Conservation (phyloP, 2,113 vertebrate species). For the Colinus virginianus region DNA sequence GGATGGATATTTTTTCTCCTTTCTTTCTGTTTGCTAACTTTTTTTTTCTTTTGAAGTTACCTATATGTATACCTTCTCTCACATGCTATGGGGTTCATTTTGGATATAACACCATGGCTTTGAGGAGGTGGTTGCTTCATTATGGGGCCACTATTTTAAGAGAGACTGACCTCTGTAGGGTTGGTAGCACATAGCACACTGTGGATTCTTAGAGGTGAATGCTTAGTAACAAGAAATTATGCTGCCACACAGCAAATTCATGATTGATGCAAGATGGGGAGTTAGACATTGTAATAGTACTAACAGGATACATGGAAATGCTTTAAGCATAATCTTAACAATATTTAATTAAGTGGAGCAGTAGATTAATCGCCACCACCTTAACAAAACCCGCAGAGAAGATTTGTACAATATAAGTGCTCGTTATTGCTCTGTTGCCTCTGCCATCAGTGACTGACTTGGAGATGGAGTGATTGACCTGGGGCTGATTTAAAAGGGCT, state of each 20-base stretch:
- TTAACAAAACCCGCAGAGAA: not conserved
- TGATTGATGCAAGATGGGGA: slow-evolving; percentile 2
- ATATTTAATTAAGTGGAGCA: slow-evolving; percentile 26
- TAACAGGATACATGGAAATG: not conserved
- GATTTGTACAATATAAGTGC: not conserved
- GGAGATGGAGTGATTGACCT: not conserved
- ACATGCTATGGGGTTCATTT: not conserved
- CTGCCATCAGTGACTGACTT: not conserved
- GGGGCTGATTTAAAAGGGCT: not conserved
- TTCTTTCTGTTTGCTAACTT: not conserved
- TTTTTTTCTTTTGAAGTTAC: no score
- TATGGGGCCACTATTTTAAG: not conserved
- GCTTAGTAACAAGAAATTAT: not conserved
- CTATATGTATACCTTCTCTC: not conserved
- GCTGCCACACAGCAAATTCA: not conserved
- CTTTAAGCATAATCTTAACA: slow-evolving; percentile 12
- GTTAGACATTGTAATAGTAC: slow-evolving; percentile 3
- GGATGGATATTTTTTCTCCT: not conserved
- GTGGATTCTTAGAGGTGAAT: not conserved
- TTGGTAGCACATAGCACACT: not conserved
- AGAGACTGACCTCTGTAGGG: not conserved
- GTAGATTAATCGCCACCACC: not conserved
- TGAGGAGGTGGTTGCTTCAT: not conserved
- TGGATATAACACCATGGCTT: not conserved
- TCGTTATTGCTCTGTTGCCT: not conserved